phyloP scores from a whole-genome alignment of 92 coral and sea anemone genomes.

The Plumapathes pennacea region DNA sequence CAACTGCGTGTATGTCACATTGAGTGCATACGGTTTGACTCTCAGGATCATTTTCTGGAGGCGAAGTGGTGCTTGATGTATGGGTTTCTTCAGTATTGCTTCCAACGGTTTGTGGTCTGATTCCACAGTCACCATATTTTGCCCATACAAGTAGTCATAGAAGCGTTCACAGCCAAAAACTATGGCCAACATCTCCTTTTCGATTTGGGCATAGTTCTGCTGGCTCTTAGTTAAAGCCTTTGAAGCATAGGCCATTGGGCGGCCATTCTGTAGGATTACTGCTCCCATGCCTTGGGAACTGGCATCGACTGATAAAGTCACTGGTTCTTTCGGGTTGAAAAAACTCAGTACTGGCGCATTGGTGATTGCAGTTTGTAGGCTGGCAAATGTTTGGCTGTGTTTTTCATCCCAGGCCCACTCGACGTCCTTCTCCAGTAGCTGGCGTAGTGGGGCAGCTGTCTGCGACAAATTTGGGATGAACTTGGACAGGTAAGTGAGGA shows the following conservation, averaged over 20 bases:
- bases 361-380: conserved; percentile 20
- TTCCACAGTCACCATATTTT: conserved; percentile 5
- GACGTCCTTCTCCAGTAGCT: conserved; percentile 24
- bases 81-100: conserved; percentile 20
- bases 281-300: conserved; percentile 26
- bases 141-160: conserved; percentile 20
- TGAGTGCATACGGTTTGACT: conserved; percentile 1
- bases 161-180: conserved; percentile 18
- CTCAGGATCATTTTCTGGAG: conserved; percentile 13
- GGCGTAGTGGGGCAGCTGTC: conserved; percentile 20
- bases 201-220: conserved; percentile 29
- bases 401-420: conserved; percentile 24
- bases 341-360: conserved; percentile 19
- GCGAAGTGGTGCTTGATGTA: conserved; percentile 25
- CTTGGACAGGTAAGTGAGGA: conserved; percentile 18
- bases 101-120: conserved; percentile 13
- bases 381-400: conserved; percentile 7
- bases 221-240: conserved; percentile 27
- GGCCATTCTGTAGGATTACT: conserved; percentile 12
- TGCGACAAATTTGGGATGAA: conserved; percentile 32
- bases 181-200: conserved; percentile 22
- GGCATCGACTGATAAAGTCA: conserved; percentile 22
- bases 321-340: conserved; percentile 22
- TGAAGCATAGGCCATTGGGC: conserved; percentile 34
- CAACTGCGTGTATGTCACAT: conserved; percentile 7